Base-by-base conservation (phyloP, 1,140 invertebrate species). In the Aphelenchoides besseyi region DNA sequence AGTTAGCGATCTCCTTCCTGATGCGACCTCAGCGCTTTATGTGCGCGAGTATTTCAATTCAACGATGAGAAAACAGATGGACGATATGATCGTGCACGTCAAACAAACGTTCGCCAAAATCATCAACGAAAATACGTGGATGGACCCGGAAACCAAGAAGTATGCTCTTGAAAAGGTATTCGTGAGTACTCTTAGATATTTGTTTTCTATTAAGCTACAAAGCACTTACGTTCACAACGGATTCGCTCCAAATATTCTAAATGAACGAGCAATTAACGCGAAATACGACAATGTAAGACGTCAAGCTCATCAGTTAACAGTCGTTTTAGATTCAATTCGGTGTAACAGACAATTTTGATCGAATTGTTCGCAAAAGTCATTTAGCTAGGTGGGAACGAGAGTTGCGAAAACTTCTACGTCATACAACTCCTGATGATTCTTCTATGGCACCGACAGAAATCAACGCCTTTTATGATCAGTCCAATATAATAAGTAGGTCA, bases 121-220 rank as follows among this genome's bases (percentile, higher is more conserved):
- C 41, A 48, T 48, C 41, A 23, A 12, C 41, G 71, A 76, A 12
- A 78, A 70, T 57, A 71, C 79, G 33, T 82, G 81, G 81, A 84
- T 82, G 82, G 68, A 79, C 37, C 67, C 71, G 9, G 68, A 72
- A 3, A 82, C 81, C 9, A 82, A 78, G 57, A 59, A 68, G 16
- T 73, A 75, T 52, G 80, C 82, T 41, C 74, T 79, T 5, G 79
- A 79, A 67, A 82, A 82, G 69, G 75, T 72, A 9, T 35, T 72
- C 52, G 63, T 23, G 41, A 48, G 41, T 48, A 23, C 12, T 23
- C 41, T 48, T 48, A 12, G 41, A 48, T 48, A 16, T 23, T n/a
- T 23, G 41, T 48, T 48, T 23, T 48, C n/a, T n/a, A n/a, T 48
- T 12, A 12, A 48, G 41, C 41, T 48, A 23, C 41, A 23, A 23